Conservation (phyloP, 30 jellyfish, hydroid and myxozoan genomes). For the Phacellophora camtschatica region DNA sequence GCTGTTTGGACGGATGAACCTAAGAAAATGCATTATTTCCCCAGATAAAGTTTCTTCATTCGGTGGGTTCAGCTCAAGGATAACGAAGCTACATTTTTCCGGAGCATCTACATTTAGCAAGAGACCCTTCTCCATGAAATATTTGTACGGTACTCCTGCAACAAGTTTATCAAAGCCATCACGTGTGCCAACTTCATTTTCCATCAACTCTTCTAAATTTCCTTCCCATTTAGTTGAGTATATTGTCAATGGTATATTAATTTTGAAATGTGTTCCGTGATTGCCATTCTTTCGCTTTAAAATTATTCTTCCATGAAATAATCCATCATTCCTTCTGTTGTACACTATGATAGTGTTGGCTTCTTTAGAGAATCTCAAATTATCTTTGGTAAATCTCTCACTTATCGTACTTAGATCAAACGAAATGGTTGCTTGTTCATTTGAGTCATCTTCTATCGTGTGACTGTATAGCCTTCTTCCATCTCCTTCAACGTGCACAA, state of each 20-base stretch:
- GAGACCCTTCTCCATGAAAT: background rate
- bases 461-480: background rate
- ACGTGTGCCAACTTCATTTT: conserved; percentile 1
- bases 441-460: background rate
- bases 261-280: background rate
- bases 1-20: background rate
- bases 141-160: conserved; percentile 3
- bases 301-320: background rate
- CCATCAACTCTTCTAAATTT: background rate
- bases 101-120: background rate
- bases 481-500: background rate
- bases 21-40: background rate
- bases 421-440: background rate
- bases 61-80: conserved; percentile 1
- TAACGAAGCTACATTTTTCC: background rate
- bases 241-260: background rate
- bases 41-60: background rate
- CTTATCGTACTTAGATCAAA: background rate
- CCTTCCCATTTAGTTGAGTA: background rate
- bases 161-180: background rate
- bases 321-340: background rate
- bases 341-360: background rate
- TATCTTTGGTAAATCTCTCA: background rate
- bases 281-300: background rate
- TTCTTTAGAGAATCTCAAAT: background rate